Percentiles rank a stretch among this genome's conserved stretches.
These are phyloP conservation scores for Camponotus fellah DNA, from an alignment of 2,888 invertebrate species.

Conservation along the genomic window DNA sequence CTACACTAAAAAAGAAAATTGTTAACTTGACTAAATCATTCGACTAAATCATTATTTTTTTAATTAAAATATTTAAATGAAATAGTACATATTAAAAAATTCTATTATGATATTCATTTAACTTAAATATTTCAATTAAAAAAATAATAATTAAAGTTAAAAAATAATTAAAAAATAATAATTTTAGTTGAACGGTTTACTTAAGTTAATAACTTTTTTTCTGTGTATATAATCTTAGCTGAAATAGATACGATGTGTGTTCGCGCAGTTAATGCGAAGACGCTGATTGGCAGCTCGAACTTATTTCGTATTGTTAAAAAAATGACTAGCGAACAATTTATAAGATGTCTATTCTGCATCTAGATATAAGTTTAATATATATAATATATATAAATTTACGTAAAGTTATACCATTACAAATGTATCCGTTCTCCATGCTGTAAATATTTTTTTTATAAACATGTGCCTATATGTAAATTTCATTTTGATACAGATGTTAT, in stretches of 20 bases:
- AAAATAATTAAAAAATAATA: no score
- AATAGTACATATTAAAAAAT: no score
- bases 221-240: neutral
- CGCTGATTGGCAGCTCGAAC: constrained; percentile 6
- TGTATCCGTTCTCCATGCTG: constrained; percentile 7
- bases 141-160: no score
- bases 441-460: constrained; percentile 48
- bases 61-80: no score
- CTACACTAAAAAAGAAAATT: neutral
- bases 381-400: neutral
- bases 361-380: constrained; percentile 8
- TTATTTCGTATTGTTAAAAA: neutral
- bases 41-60: no score
- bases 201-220: no score
- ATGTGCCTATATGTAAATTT: constrained; percentile 23
- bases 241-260: neutral
- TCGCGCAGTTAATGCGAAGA: neutral
- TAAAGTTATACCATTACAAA: neutral
- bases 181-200: no score
- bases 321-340: constrained; percentile 27
- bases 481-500: constrained; percentile 25
- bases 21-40: no score
- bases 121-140: no score
- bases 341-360: neutral
- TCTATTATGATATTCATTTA: no score